Evolutionary conservation across 2,797 vertebrate species (phyloP).

Genomic region (Myoxocephalus aenaeus): DNA sequence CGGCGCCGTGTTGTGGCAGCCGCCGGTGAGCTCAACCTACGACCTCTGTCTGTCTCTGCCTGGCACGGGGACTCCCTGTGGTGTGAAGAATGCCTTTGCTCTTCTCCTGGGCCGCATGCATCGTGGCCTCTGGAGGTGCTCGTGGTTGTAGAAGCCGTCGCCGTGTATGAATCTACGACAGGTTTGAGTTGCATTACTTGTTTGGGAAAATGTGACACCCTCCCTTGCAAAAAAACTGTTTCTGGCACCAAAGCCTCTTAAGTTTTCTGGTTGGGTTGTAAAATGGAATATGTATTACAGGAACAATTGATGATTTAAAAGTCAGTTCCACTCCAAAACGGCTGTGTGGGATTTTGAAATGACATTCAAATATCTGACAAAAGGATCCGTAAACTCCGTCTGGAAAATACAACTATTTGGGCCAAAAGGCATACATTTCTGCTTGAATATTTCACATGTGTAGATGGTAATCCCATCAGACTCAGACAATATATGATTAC

Average conservation of each 20-base stretch:
- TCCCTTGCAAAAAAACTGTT: slow-evolving; percentile 13
- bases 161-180: slow-evolving; percentile 12
- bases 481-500: slow-evolving; percentile 42
- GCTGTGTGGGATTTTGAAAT: slow-evolving; percentile 6
- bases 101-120: slow-evolving; percentile 43
- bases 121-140: slow-evolving; percentile 4
- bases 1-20: slow-evolving; percentile 70
- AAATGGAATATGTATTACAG: slow-evolving; percentile 23
- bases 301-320: slow-evolving; percentile 34
- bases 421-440: slow-evolving; percentile 20
- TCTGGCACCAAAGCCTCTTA: not conserved
- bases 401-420: slow-evolving; percentile 32
- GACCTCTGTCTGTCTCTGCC: slow-evolving; percentile 39
- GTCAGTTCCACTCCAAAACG: slow-evolving; percentile 5
- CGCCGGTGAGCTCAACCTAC: slow-evolving; percentile 41
- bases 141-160: slow-evolving; percentile 20
- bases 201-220: slow-evolving; percentile 33
- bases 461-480: slow-evolving; percentile 43
- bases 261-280: not conserved
- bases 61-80: slow-evolving; percentile 17
- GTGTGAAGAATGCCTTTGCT: slow-evolving; percentile 54
- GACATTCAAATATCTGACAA: slow-evolving; percentile 22
- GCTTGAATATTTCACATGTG: slow-evolving; percentile 53
- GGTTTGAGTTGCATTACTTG: slow-evolving; percentile 6
- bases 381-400: slow-evolving; percentile 14